phyloP scores from a whole-genome alignment of 2,888 invertebrate species.

The Eristalinus sepulchralis region DNA sequence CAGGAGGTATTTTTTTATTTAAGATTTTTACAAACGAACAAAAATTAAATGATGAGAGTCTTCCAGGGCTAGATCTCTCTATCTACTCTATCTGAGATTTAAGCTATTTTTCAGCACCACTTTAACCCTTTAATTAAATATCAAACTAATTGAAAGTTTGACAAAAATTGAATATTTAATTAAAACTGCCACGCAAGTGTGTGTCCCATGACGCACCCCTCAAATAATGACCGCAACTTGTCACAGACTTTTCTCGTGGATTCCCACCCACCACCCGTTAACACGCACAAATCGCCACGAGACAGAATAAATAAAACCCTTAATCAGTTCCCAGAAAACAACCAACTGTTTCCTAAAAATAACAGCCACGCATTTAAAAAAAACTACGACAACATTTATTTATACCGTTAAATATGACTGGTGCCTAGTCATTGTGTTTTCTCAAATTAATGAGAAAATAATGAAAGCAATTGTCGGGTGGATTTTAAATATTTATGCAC shows the following conservation, averaged over 20 bases:
- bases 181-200: background rate
- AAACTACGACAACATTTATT: background rate
- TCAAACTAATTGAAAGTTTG: background rate
- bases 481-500: slow-evolving; percentile 10
- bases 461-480: slow-evolving; percentile 18
- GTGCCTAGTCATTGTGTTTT: background rate
- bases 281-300: background rate
- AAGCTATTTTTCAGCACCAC: background rate
- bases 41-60: no score
- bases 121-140: background rate
- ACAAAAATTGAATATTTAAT: slow-evolving; percentile 8
- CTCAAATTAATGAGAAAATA: slow-evolving; percentile 19
- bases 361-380: no score
- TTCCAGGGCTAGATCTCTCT: no score
- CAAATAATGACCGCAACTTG: background rate
- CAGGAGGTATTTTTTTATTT: no score
- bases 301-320: background rate
- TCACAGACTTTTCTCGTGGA: background rate
- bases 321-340: background rate
- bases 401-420: slow-evolving; percentile 2
- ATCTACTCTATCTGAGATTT: no score
- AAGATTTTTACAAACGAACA: no score
- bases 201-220: background rate
- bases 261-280: background rate
- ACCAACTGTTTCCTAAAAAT: background rate